phyloP scores from a whole-genome alignment of 30 jellyfish, hydroid and myxozoan genomes.

The Kudoa iwatai region DNA sequence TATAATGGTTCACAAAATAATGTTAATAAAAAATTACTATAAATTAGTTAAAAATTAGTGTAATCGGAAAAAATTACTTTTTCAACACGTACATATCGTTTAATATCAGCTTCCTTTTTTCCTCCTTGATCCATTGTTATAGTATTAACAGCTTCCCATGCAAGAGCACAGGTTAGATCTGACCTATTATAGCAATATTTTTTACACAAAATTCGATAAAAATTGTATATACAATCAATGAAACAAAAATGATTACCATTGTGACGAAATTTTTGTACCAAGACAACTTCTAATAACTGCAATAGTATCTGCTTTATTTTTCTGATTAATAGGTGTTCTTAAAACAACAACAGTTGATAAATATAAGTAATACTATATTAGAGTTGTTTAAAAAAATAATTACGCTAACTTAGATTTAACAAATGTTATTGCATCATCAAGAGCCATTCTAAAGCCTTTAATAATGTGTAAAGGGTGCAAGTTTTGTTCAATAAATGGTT shows the following conservation, averaged over 20 bases:
- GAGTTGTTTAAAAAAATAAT: no score
- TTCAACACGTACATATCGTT: constrained; percentile 57
- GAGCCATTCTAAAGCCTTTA: constrained; percentile 49
- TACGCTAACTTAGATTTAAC: not conserved
- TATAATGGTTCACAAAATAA: no score
- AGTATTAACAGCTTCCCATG: constrained; percentile 31
- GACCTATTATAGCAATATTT: constrained; percentile 43
- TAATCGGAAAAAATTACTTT: no score
- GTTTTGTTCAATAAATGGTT: constrained; percentile 25
- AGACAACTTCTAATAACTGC: constrained; percentile 23
- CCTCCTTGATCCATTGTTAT: constrained; percentile 20
- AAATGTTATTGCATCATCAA: constrained; percentile 26
- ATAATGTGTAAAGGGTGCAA: constrained; percentile 54
- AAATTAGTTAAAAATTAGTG: no score
- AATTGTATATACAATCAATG: no score
- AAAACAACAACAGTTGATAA: no score
- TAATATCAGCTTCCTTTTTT: constrained; percentile 32
- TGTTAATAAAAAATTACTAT: no score
- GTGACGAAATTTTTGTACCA: constrained; percentile 60
- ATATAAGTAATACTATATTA: no score
- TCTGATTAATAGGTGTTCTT: constrained; percentile 35
- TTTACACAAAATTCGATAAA: no score
- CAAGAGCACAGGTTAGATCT: constrained; percentile 33
- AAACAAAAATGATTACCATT: no score
- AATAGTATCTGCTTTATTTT: constrained; percentile 37